Conservation (phyloP, 2,888 invertebrate genomes). For the Apoderus coryli region DNA sequence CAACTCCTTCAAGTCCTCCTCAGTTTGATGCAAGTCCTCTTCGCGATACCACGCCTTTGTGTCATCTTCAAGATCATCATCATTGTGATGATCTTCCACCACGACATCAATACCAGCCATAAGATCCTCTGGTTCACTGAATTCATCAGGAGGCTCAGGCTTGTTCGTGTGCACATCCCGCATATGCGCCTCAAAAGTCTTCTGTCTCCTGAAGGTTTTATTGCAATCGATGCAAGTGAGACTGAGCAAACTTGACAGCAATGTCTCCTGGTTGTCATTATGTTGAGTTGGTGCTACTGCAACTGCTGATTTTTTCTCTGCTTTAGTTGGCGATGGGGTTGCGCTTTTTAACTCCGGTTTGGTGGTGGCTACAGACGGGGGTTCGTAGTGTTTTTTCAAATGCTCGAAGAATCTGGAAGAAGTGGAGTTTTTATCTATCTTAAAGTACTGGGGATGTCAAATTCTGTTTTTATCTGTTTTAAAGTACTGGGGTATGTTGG, state of each 20-base stretch:
- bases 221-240: constrained; percentile 32
- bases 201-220: constrained; percentile 47
- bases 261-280: constrained; percentile 19
- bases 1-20: constrained; percentile 33
- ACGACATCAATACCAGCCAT: constrained; percentile 66
- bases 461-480: too few relatives aligned
- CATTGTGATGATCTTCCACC: constrained; percentile 36
- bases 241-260: constrained; percentile 26
- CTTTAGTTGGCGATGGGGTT: constrained; percentile 5
- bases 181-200: constrained; percentile 46
- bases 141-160: constrained; percentile 44
- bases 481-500: too few relatives aligned
- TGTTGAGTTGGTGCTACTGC: constrained; percentile 10
- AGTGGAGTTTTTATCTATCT: too few relatives aligned
- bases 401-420: constrained; percentile 65
- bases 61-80: constrained; percentile 24
- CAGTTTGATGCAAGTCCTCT: constrained; percentile 33
- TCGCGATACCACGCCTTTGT: constrained; percentile 32
- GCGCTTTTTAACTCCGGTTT: constrained; percentile 8
- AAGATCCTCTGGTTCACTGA: constrained; percentile 75
- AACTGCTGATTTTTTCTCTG: constrained; percentile 11
- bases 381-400: constrained; percentile 69
- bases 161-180: constrained; percentile 39
- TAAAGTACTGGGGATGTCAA: too few relatives aligned
- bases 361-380: constrained; percentile 21